These are phyloP conservation scores for Murina feae DNA, from an alignment of 2,113 vertebrate genomes.

Conservation along the genomic window DNA sequence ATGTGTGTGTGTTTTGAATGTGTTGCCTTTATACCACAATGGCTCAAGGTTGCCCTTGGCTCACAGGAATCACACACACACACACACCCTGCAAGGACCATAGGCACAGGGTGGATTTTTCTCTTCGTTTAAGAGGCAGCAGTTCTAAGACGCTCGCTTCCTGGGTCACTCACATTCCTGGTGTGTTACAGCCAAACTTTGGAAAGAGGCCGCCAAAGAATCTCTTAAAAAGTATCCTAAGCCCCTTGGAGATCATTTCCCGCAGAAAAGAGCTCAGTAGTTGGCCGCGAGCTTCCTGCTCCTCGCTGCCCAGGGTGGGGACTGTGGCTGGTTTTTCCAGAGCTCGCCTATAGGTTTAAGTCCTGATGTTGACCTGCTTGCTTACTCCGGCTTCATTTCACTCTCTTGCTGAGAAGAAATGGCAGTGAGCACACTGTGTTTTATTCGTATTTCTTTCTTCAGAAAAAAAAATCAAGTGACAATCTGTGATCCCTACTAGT, in stretches of 20 bases:
- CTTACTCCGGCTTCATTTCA: conserved; percentile 23
- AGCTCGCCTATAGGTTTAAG: conserved; percentile 58
- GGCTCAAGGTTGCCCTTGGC: background rate
- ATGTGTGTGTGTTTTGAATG: background rate
- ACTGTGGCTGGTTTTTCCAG: conserved; percentile 20
- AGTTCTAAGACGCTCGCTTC: background rate
- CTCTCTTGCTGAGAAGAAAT: conserved; percentile 28
- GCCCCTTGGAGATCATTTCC: background rate
- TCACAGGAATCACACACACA: background rate
- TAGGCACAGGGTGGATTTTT: background rate
- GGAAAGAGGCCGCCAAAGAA: conserved; percentile 49
- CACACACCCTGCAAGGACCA: background rate
- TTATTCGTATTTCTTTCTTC: background rate
- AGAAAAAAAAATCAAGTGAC: background rate
- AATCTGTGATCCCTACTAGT: background rate
- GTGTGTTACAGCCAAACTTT: background rate
- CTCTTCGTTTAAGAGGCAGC: background rate
- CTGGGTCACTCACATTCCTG: background rate
- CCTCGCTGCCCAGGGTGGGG: background rate
- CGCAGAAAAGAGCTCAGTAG: background rate
- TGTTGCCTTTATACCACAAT: background rate
- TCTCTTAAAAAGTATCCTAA: conserved; percentile 49
- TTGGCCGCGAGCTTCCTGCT: background rate
- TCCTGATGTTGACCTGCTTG: conserved; percentile 50
- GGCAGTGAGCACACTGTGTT: background rate